phyloP scores from a whole-genome alignment of 37 sponge, comb jelly and placozoan species.

The Hexactinellida sp. region DNA sequence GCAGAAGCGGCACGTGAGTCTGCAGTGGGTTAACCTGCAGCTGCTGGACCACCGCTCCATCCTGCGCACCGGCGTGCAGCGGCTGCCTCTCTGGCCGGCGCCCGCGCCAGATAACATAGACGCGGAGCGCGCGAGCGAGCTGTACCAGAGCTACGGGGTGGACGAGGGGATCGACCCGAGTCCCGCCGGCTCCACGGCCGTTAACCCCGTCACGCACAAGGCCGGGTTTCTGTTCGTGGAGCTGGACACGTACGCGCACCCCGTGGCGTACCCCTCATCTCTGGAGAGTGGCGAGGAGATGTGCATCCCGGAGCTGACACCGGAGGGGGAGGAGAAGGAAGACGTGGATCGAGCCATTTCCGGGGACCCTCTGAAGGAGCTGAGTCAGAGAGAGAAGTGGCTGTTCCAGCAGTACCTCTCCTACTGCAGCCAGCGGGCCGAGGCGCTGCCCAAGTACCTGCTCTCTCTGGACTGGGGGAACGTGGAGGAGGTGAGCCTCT shows the following conservation, averaged over 20 bases:
- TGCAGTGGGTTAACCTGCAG: slow-evolving; percentile 83
- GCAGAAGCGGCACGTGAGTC: slow-evolving; percentile 22
- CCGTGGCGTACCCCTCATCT: slow-evolving; percentile 69
- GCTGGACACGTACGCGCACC: slow-evolving; percentile 68
- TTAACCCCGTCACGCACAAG: slow-evolving; percentile 64
- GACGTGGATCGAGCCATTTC: slow-evolving; percentile 36
- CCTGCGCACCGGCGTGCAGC: slow-evolving; percentile 44
- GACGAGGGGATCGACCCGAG: slow-evolving; percentile 24
- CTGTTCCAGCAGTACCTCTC: slow-evolving; percentile 43
- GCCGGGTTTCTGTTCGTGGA: slow-evolving; percentile 58
- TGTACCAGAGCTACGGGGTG: slow-evolving; percentile 5
- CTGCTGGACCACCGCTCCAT: slow-evolving; percentile 74
- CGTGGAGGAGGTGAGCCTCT: slow-evolving; percentile 42
- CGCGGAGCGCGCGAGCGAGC: neutral
- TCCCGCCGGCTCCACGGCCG: slow-evolving; percentile 55
- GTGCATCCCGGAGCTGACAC: neutral
- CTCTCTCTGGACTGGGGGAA: slow-evolving; percentile 66
- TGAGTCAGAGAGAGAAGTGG: slow-evolving; percentile 41
- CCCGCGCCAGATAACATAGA: neutral
- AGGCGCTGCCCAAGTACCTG: slow-evolving; percentile 75
- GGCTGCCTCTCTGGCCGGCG: slow-evolving; percentile 63
- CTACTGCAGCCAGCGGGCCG: slow-evolving; percentile 37
- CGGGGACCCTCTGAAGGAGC: slow-evolving; percentile 42
- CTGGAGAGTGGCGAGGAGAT: slow-evolving; percentile 28
- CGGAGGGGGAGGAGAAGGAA: slow-evolving; percentile 12